These are phyloP conservation scores for Orbicella faveolata DNA, from an alignment of 64 coral and sea anemone species.

Conservation along the genomic window DNA sequence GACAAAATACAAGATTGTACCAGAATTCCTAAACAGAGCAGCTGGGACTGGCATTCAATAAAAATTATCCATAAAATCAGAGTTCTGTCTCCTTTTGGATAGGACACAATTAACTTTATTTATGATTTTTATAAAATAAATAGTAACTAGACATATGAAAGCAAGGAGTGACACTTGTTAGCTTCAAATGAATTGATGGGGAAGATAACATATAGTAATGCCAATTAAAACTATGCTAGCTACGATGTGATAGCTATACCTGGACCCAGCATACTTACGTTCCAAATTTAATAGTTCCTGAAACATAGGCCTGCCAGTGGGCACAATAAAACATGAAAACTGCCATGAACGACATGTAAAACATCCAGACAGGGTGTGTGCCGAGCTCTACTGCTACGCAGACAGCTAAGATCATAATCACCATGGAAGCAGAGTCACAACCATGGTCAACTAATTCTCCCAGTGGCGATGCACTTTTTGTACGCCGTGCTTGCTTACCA, in stretches of 20 bases:
- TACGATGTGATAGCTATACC: neutral
- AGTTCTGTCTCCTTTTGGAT: too few relatives aligned
- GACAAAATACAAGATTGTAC: too few relatives aligned
- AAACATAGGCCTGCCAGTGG: conserved; percentile 93
- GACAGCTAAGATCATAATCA: conserved; percentile 52
- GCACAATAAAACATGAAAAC: conserved; percentile 82
- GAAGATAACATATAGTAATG: too few relatives aligned
- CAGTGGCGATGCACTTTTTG: conserved; percentile 73
- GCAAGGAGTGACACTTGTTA: too few relatives aligned
- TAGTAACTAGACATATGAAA: too few relatives aligned
- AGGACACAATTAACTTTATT: too few relatives aligned
- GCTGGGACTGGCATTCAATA: too few relatives aligned
- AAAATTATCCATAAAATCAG: too few relatives aligned
- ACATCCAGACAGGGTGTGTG: conserved; percentile 79
- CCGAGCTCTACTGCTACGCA: conserved; percentile 78
- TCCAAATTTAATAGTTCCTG: conserved; percentile 90
- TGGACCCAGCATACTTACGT: conserved; percentile 47
- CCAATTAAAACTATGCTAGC: too few relatives aligned
- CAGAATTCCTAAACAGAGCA: too few relatives aligned
- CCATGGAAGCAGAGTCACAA: conserved; percentile 88
- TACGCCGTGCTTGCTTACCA: conserved; percentile 91
- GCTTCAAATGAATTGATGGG: too few relatives aligned
- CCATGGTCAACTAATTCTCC: conserved; percentile 92
- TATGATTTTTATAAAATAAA: too few relatives aligned
- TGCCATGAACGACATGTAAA: conserved; percentile 68